Evolutionary conservation across 23 tunicate species (phyloP), one percentile per base, ranked within the genome.

Genomic region (Botrylloides violaceus): DNA sequence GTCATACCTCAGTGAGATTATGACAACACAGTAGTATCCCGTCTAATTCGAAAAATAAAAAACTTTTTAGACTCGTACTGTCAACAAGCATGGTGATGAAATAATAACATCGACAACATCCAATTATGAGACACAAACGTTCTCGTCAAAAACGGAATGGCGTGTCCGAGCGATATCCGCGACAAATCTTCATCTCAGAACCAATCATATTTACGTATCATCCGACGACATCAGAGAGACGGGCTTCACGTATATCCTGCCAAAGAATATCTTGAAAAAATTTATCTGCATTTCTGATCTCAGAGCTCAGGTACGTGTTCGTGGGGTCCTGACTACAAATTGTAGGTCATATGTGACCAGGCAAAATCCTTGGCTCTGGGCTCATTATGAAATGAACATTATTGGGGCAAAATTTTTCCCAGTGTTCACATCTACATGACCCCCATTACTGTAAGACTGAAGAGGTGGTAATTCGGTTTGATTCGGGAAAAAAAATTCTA

Each of bases 21-120:
- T 48, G 19, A 48, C 15, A 12, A 12, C 56, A 12, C 56, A 49
- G 58, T 49, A 49, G 0, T 19, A 22, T 49, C 20, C 58, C 20
- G 21, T 49, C 20, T 49, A 22, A 49, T 0, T 49, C n/a, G n/a
- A n/a, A n/a, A n/a, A n/a, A n/a, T n/a, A n/a, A n/a, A n/a, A n/a
- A n/a, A n/a, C 25, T 29, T 64, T 71, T 4, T 72, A 93, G 90
- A 95, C 99, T 12, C 79, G 96, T 20, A 95, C 99, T n/a, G 99
- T 95, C 77, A 95, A 95, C 96, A 95, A 95, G 74, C 99, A 95
- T 73, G 99, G 99, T 27, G 99, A 95, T 57, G 99, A 95, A 66
- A 95, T 95, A 73, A 95, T 95, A 78, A 95, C 99, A 4, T 65
- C 99, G 36, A 95, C 99, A n/a, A 87, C 99, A 28, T 87, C 96